Evolutionary conservation across 2,888 invertebrate species (phyloP).

Genomic region (Drosophila fungiperda): DNA sequence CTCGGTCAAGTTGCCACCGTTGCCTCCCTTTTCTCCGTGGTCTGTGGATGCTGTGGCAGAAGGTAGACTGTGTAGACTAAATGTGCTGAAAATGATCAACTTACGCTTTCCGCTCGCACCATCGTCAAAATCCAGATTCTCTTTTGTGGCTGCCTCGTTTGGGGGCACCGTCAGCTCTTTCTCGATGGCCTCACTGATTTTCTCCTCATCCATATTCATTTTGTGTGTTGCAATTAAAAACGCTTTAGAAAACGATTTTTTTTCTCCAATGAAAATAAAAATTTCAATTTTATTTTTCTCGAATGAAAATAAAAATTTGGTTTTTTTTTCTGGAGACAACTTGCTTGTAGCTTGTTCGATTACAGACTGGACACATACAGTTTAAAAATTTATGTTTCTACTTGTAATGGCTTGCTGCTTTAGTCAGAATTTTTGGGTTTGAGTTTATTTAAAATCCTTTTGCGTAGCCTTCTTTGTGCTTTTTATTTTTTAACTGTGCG

Average conservation of each 20-base stretch:
- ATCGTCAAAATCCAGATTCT: constrained; percentile 69
- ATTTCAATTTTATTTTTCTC: too few species aligned
- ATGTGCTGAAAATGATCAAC: constrained; percentile 14
- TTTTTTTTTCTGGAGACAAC: too few species aligned
- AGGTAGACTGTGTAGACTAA: constrained; percentile 1
- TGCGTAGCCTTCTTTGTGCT: neutral
- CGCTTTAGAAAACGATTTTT: neutral
- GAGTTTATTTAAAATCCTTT: constrained; percentile 3
- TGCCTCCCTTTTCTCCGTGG: constrained; percentile 35
- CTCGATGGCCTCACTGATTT: constrained; percentile 59
- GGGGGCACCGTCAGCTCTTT: constrained; percentile 78
- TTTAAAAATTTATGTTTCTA: constrained; percentile 10
- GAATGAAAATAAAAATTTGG: too few species aligned
- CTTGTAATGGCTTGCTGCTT: constrained; percentile 53
- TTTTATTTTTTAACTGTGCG: neutral
- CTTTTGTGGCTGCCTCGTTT: constrained; percentile 71
- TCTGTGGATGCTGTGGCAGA: constrained; percentile 15
- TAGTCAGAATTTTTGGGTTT: neutral
- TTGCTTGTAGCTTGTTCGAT: too few species aligned
- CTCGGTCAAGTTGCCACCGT: constrained; percentile 60
- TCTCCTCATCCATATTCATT: constrained; percentile 51
- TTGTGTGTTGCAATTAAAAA: neutral
- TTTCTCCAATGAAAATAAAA: too few species aligned
- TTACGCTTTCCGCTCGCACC: constrained; percentile 50
- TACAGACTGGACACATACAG: constrained; percentile 47